phyloP scores from a whole-genome alignment of 2,797 vertebrate species.

The Melanotaenia parkinsoni region DNA sequence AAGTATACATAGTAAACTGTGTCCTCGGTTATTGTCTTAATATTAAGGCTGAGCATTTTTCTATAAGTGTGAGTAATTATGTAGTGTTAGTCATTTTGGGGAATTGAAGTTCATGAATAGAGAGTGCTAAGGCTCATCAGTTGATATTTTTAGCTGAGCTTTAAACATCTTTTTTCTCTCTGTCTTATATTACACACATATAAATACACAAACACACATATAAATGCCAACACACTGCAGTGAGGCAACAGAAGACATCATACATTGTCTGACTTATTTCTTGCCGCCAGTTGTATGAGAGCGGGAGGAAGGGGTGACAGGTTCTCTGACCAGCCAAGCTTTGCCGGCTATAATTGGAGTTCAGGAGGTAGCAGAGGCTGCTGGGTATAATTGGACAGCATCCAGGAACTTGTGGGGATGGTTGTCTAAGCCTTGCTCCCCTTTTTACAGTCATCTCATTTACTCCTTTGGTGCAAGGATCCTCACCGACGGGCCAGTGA shows the following conservation, averaged over 20 bases:
- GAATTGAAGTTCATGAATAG: slow-evolving; percentile 4
- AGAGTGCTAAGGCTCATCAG: slow-evolving; percentile 10
- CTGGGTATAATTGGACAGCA: slow-evolving; percentile 78
- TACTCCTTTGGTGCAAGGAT: slow-evolving; percentile 66
- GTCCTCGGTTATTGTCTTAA: too few relatives aligned
- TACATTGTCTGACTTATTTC: slow-evolving; percentile 70
- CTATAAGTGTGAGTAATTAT: background rate
- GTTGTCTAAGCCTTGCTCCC: slow-evolving; percentile 62
- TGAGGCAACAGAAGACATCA: slow-evolving; percentile 52
- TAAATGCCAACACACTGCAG: background rate
- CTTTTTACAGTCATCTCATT: slow-evolving; percentile 72
- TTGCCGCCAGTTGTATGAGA: slow-evolving; percentile 43
- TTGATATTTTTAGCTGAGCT: slow-evolving; percentile 18
- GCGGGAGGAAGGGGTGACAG: slow-evolving; percentile 66
- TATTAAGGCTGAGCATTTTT: background rate
- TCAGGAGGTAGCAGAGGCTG: slow-evolving; percentile 68
- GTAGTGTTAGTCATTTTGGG: background rate
- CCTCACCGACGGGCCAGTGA: slow-evolving; percentile 45
- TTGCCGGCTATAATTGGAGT: slow-evolving; percentile 77
- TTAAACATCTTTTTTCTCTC: slow-evolving; percentile 3
- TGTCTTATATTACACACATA: background rate
- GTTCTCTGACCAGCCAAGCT: slow-evolving; percentile 70
- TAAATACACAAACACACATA: background rate
- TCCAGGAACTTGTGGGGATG: slow-evolving; percentile 70
- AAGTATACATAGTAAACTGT: too few relatives aligned